phyloP scores from a whole-genome alignment of 1,140 invertebrate species.

The Mesaphorura yosii region DNA sequence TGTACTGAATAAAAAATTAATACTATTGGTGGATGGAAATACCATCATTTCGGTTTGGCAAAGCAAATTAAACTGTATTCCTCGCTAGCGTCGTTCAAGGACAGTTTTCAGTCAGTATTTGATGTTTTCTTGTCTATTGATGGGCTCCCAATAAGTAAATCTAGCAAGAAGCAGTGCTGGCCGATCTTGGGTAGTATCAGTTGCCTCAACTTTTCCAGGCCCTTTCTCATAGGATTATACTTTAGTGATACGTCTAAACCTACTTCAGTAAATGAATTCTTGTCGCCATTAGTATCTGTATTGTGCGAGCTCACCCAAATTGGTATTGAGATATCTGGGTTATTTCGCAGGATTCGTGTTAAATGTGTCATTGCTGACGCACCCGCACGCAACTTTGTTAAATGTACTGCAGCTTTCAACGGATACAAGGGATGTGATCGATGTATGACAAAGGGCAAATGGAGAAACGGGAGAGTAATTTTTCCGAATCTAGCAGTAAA shows the following conservation, averaged over 20 bases:
- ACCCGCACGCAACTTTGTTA: not conserved
- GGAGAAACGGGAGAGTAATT: not conserved
- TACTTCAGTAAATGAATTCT: not conserved
- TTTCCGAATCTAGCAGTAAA: not conserved
- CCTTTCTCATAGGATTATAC: not conserved
- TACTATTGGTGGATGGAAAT: not conserved
- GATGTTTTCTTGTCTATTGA: not conserved
- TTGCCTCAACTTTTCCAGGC: not conserved
- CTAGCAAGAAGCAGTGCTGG: not conserved
- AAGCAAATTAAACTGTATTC: not conserved
- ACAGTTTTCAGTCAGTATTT: not conserved
- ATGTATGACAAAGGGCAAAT: not conserved
- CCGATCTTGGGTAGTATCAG: not conserved
- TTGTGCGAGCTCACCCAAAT: not conserved
- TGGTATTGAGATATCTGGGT: not conserved
- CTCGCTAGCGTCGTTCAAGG: not conserved
- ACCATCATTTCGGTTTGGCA: not conserved
- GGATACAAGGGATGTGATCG: not conserved
- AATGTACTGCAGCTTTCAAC: not conserved
- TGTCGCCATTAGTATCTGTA: not conserved
- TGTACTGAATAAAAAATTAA: not conserved
- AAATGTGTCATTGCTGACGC: not conserved
- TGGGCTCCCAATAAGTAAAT: not conserved
- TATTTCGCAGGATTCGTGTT: not conserved
- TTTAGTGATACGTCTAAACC: not conserved